Evolutionary conservation across 2,113 vertebrate species (phyloP).

Genomic region (Dipodomys stephensi): DNA sequence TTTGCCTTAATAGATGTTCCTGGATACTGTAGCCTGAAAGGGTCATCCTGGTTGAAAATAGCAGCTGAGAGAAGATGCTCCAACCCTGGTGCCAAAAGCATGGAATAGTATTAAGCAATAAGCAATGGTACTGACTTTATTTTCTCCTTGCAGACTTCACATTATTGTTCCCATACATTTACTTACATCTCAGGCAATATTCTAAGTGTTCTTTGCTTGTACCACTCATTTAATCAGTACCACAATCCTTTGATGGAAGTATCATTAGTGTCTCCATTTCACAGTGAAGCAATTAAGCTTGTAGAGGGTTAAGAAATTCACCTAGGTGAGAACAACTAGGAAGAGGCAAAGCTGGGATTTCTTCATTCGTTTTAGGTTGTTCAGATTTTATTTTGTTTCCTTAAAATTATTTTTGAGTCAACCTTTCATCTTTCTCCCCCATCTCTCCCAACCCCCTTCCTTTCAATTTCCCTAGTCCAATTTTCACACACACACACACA

Average conservation of each 20-base stretch:
- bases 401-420: no score
- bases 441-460: no score
- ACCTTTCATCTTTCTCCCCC: no score
- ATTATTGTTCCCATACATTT: background rate
- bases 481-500: no score
- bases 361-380: no score
- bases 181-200: background rate
- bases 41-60: background rate
- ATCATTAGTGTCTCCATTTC: background rate
- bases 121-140: background rate
- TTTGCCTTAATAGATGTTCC: background rate
- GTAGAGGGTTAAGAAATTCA: background rate
- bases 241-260: background rate
- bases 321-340: background rate
- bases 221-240: conserved; percentile 39
- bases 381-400: no score
- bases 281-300: background rate
- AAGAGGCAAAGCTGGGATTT: background rate
- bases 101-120: background rate
- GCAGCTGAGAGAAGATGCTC: background rate
- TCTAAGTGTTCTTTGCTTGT: background rate
- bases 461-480: no score
- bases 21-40: background rate
- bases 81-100: background rate
- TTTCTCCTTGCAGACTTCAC: background rate